A percentile compares a stretch with the other conserved stretches of the same genome.
Conservation (phyloP, 1,140 invertebrate genomes). For the Pseudomyrmex concolor region DNA sequence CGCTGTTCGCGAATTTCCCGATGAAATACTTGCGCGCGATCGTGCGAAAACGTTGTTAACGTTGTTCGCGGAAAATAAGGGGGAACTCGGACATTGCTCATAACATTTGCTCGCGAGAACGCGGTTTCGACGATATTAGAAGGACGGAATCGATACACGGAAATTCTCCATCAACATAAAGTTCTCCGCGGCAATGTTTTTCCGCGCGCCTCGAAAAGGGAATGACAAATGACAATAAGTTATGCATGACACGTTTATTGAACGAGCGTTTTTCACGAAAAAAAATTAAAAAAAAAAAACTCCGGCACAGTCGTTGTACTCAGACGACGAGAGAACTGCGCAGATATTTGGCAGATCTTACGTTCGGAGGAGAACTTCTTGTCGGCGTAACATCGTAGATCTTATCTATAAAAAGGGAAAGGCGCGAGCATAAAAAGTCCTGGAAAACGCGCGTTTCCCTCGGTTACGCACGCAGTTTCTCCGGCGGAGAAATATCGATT, state of each 20-base stretch:
- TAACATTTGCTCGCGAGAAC: conserved; percentile 2
- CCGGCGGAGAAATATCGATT: conserved; percentile 28
- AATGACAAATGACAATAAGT: too few relatives aligned
- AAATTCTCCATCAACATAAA: too few relatives aligned
- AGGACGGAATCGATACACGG: too few relatives aligned
- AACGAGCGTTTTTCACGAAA: too few relatives aligned
- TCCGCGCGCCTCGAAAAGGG: too few relatives aligned
- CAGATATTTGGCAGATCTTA: not conserved
- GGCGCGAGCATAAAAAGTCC: not conserved
- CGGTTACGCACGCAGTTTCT: not conserved
- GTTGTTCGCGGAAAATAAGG: not conserved
- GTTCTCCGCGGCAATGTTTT: too few relatives aligned
- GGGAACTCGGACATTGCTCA: not conserved
- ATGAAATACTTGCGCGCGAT: not conserved
- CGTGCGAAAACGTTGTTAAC: not conserved
- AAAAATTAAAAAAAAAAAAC: too few relatives aligned
- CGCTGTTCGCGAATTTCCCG: too few relatives aligned
- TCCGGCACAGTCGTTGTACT: too few relatives aligned
- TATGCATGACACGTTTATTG: too few relatives aligned
- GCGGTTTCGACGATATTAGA: not conserved
- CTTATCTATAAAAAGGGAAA: not conserved
- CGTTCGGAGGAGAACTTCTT: not conserved
- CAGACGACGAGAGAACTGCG: not conserved
- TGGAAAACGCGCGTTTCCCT: not conserved
- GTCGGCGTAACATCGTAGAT: conserved; percentile 19